Evolutionary conservation across 2,113 vertebrate species (phyloP), one percentile per base, ranked within the genome.

Genomic region (Clarias batrachus): DNA sequence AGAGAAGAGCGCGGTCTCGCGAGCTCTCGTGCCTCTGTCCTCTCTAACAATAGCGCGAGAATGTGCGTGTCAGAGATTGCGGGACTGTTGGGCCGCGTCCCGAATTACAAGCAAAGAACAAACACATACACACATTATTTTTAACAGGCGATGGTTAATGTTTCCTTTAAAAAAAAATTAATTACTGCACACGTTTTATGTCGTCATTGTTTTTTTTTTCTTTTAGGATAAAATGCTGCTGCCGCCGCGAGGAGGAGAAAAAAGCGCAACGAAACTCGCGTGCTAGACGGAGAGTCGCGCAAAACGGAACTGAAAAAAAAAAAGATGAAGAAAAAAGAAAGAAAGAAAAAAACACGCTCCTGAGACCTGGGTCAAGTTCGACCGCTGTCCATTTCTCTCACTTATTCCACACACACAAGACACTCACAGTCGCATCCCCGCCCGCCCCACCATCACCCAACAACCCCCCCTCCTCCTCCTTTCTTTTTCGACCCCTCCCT

Each of bases 341-440:
- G 56, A 54, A 37, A 30, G 59, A 59, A 12, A 57, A 19, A 59
- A 37, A 4, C 13, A 19, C 57, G 10, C 66, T 81, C 82, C 56
- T 54, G 41, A 87, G 88, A 90, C 88, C 86, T 62, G 59, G 87
- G 86, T 84, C 84, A 60, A 80, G 56, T 80, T 62, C 17, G 30
- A 60, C 27, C 56, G 73, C 88, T 62, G 41, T 74, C 59, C 81
- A 10, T 62, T 74, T 74, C 77, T 30, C 65, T n/a, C 30, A 73
- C 81, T 81, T 62, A 62, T 81, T 81, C 4, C 30, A 62, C 16
- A 13, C 3, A 5, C 8, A 65, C 54, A 68, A 8, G 7, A 48
- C 48, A 48, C 7, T 48, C 16, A 23, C 81, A 80, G 81, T 70
- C 73, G 73, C 84, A 82, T 74, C 76, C 85, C 77, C 60, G 27